Percentiles rank a stretch among this genome's conserved stretches.
Conservation (phyloP, 1,140 invertebrate genomes). For the Dendrolimus punctatus region DNA sequence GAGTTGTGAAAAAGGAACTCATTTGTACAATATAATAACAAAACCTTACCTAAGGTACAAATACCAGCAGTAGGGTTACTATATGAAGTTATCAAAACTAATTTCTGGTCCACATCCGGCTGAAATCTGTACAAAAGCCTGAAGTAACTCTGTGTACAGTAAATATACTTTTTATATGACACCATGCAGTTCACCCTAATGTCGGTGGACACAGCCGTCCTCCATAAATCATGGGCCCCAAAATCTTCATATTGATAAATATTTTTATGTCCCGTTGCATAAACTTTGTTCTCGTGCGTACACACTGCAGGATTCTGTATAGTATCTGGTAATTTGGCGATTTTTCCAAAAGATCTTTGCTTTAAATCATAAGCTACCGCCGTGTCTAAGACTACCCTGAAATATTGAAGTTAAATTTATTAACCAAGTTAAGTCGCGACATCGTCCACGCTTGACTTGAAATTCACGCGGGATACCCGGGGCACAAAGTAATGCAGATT, state of each 20-base stretch:
- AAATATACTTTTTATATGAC: constrained; percentile 46
- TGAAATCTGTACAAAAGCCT: constrained; percentile 43
- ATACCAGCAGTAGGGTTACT: constrained; percentile 34
- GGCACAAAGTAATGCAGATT: no score
- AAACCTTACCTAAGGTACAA: constrained; percentile 41
- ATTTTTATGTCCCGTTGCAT: constrained; percentile 40
- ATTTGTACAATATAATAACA: not conserved
- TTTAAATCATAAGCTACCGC: constrained; percentile 46
- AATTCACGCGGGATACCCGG: no score
- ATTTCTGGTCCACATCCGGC: constrained; percentile 27
- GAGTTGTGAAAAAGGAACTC: no score
- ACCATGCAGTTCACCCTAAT: constrained; percentile 38
- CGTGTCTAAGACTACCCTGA: constrained; percentile 45
- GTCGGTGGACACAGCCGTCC: constrained; percentile 26
- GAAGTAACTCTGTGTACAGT: constrained; percentile 50
- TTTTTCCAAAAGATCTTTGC: constrained; percentile 33
- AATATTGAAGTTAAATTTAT: constrained; percentile 14
- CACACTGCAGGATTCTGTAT: constrained; percentile 48
- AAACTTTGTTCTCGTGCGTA: constrained; percentile 32
- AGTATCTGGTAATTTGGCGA: constrained; percentile 43
- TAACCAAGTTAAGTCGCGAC: not conserved
- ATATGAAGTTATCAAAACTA: constrained; percentile 37
- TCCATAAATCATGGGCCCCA: constrained; percentile 29
- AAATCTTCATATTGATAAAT: constrained; percentile 46
- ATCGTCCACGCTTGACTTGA: no score